Evolutionary conservation across 2,797 vertebrate genomes (phyloP).

Genomic region (Eulemur albifrons): DNA sequence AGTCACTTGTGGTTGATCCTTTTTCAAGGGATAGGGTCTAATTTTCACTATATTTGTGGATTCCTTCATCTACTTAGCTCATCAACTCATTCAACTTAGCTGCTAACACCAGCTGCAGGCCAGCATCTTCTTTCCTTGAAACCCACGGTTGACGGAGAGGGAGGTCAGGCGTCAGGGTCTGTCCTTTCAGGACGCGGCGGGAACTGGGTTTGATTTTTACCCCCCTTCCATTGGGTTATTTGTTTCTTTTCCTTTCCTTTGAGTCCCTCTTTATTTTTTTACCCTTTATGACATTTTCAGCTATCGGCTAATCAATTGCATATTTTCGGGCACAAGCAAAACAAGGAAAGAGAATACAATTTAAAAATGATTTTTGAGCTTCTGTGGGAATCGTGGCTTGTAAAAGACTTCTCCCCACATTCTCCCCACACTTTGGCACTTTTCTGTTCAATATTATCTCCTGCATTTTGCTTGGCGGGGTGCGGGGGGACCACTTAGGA

Average conservation of each 20-base stretch:
- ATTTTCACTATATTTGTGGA: constrained; percentile 41
- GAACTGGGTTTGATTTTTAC: background rate
- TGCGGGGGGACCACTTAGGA: too few species aligned
- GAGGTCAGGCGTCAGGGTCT: fast-evolving
- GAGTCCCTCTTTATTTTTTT: background rate
- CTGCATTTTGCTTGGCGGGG: background rate
- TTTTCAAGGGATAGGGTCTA: constrained; percentile 22
- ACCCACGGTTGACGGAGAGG: background rate
- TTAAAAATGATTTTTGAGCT: constrained; percentile 1
- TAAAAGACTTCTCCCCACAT: background rate
- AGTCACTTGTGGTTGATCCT: constrained; percentile 49
- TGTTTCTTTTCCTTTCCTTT: background rate
- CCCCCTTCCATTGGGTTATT: background rate
- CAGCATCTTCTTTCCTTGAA: background rate
- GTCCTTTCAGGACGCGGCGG: background rate
- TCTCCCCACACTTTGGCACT: too few species aligned
- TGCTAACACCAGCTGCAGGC: background rate
- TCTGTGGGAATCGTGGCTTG: background rate
- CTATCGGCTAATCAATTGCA: background rate
- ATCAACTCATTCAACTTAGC: background rate
- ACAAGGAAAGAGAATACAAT: background rate
- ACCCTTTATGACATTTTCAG: background rate
- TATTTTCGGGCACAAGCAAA: constrained; percentile 12
- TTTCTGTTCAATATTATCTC: background rate
- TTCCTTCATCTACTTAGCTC: background rate